Evolutionary conservation across 1,140 invertebrate genomes (phyloP).

Genomic region (Panagrolaimus sp.): DNA sequence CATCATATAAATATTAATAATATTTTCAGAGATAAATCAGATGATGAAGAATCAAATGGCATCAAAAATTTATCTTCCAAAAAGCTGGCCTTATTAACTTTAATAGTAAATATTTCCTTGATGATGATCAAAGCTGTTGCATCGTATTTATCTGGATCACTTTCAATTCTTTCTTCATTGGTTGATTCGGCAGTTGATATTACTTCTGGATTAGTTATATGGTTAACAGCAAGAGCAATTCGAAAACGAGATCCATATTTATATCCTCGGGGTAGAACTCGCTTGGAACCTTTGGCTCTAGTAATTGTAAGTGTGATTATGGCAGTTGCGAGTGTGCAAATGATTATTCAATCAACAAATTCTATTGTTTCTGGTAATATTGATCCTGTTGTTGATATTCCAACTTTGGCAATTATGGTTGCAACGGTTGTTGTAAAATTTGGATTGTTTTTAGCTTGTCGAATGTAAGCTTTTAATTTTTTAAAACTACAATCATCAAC

Average conservation of each 20-base stretch:
- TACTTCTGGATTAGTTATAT: constrained; percentile 61
- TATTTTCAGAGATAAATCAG: constrained; percentile 8
- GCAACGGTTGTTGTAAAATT: constrained; percentile 61
- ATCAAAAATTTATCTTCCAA: constrained; percentile 3
- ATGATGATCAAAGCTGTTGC: constrained; percentile 61
- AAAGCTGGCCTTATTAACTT: constrained; percentile 40
- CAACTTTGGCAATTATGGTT: constrained; percentile 60
- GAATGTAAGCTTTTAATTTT: constrained; percentile 28
- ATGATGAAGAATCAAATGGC: not conserved
- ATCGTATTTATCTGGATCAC: constrained; percentile 61
- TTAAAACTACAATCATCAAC: constrained; percentile 18
- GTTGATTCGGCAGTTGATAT: constrained; percentile 63
- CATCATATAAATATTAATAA: too few species aligned
- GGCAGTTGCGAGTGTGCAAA: constrained; percentile 61
- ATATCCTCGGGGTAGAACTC: constrained; percentile 62
- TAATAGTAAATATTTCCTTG: constrained; percentile 53
- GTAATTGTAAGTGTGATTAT: constrained; percentile 62
- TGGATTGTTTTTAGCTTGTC: constrained; percentile 60
- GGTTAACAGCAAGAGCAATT: constrained; percentile 61
- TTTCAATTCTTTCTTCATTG: constrained; percentile 62
- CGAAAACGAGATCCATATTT: constrained; percentile 60
- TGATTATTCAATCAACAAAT: constrained; percentile 60
- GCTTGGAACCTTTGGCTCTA: constrained; percentile 62
- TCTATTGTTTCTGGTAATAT: constrained; percentile 51
- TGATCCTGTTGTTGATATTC: constrained; percentile 44